phyloP scores from a whole-genome alignment of 53 echinoderm and acorn worm genomes.

The Luidia sarsii region DNA sequence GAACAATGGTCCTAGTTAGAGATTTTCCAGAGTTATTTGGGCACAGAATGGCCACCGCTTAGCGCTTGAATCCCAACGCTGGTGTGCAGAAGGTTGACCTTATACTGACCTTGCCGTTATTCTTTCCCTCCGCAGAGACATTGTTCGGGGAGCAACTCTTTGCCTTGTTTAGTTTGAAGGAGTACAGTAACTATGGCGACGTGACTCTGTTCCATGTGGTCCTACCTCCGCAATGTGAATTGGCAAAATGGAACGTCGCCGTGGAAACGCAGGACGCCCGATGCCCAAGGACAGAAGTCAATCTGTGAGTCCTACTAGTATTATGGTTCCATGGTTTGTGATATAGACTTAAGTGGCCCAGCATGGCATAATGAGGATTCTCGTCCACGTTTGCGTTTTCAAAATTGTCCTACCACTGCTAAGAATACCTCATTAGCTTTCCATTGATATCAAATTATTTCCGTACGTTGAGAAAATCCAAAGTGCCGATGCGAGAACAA shows the following conservation, averaged over 20 bases:
- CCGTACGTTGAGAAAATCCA: not conserved
- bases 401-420: not conserved
- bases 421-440: too few species aligned
- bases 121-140: constrained; percentile 2
- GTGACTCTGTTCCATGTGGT: constrained; percentile 15
- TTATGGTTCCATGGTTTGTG: not conserved
- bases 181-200: constrained; percentile 9
- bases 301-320: not conserved
- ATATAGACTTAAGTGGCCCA: not conserved
- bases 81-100: too few species aligned
- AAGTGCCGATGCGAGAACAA: not conserved
- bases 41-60: too few species aligned
- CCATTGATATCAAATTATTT: too few species aligned
- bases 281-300: constrained; percentile 2
- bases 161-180: not conserved
- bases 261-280: not conserved
- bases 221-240: constrained; percentile 10
- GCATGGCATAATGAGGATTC: too few species aligned
- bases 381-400: too few species aligned
- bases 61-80: too few species aligned
- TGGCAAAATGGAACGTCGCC: not conserved
- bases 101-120: not conserved
- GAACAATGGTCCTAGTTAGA: too few species aligned
- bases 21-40: too few species aligned
- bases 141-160: constrained; percentile 29